Evolutionary conservation across 2,113 vertebrate genomes (phyloP).

Genomic region (Mandrillus leucophaeus): DNA sequence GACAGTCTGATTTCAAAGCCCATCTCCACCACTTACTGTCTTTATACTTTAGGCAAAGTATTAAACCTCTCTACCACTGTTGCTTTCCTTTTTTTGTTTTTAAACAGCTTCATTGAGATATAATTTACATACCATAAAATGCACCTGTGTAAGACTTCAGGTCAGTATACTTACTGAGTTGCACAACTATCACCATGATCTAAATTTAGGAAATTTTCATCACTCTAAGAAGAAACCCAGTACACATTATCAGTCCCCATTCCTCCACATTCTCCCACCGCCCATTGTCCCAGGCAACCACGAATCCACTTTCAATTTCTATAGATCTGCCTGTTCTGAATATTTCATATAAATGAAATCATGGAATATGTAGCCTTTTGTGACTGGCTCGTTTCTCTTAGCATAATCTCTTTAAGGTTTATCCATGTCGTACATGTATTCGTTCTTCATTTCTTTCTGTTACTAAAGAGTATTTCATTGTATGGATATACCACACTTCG

Average conservation of each 20-base stretch:
- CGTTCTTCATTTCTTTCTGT: not conserved
- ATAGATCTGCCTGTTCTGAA: not conserved
- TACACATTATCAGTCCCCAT: not conserved
- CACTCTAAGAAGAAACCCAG: not conserved
- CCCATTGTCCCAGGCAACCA: no score
- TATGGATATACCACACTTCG: not conserved
- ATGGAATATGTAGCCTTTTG: not conserved
- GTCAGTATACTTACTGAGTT: not conserved
- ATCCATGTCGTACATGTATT: not conserved
- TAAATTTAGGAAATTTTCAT: constrained; percentile 36
- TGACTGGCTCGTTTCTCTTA: not conserved
- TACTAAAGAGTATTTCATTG: not conserved
- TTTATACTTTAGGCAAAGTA: not conserved
- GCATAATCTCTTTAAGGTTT: not conserved
- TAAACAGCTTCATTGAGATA: constrained; percentile 16
- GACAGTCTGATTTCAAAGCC: not conserved
- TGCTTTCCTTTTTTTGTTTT: not conserved
- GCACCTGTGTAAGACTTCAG: not conserved
- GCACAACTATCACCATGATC: not conserved
- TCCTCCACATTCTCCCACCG: not conserved
- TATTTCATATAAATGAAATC: not conserved
- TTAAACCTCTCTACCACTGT: not conserved
- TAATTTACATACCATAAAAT: not conserved
- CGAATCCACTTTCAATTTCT: not conserved
- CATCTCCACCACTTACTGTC: not conserved